Evolutionary conservation across 1,140 invertebrate species (phyloP), one percentile per base, ranked within the genome.

Genomic region (Diorhabda carinulata): DNA sequence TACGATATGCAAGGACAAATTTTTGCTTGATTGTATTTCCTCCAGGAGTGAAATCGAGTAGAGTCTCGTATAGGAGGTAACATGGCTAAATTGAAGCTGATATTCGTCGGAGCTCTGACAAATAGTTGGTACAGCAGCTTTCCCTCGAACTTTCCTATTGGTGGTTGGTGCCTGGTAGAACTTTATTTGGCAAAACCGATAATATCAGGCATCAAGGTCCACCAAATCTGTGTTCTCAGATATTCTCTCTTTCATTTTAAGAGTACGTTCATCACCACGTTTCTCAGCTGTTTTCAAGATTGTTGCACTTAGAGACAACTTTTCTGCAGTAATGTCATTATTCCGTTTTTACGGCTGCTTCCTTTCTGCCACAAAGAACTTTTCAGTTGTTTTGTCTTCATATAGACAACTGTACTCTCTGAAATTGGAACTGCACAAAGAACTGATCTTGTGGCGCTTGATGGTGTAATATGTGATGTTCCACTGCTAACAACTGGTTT

Each of bases 321-420:
- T 56, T 56, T 2, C 52, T 25, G 25, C 25, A 25, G 25, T 25
- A 25, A 25, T 25, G 25, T 1, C 52, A n/a, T 56, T 7, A 7
- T 7, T 56, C n/a, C n/a, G 1, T 2, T 56, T 56, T 56, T n/a
- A 7, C 6, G 52, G 6, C n/a, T n/a, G 1, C 52, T 56, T 56
- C 52, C 52, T 56, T 6, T n/a, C 6, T 56, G 52, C 52, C 2
- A 56, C n/a, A 56, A 6, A 56, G 2, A n/a, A 56, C n/a, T 56
- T n/a, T 56, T 56, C 52, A 56, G 52, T 56, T 56, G n/a, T 56
- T 2, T 56, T 56, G 52, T 56, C 52, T 56, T n/a, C 52, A 56
- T n/a, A 56, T 6, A 56, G 52, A 56, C 6, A 56, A 56, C 52
- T 7, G 6, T 56, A 2, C n/a, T 56, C n/a, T n/a, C 52, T 6